Conservation (phyloP, 2,797 vertebrate species). For the Apogon hyalosoma region DNA sequence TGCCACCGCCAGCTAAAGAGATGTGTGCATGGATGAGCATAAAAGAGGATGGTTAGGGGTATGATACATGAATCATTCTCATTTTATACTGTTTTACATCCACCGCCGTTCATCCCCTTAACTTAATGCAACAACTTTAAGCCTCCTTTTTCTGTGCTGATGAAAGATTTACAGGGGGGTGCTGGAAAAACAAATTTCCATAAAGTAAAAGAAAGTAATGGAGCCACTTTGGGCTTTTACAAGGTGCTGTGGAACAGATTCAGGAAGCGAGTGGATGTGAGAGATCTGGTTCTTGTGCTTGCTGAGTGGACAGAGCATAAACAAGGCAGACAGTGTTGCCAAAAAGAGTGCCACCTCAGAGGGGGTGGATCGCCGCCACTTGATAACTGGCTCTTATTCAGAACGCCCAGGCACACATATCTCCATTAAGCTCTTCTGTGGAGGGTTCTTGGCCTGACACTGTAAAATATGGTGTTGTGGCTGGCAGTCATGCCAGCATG, state of each 20-base stretch:
- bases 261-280: slow-evolving; percentile 16
- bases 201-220: neutral
- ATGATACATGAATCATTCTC: slow-evolving; percentile 24
- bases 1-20: slow-evolving; percentile 9
- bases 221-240: too few species aligned
- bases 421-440: neutral
- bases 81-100: neutral
- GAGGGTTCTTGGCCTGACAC: slow-evolving; percentile 20
- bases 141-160: too few species aligned
- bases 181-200: neutral
- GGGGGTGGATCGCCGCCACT: slow-evolving; percentile 5
- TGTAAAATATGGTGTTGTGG: slow-evolving; percentile 43
- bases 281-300: slow-evolving; percentile 20
- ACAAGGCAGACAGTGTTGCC: slow-evolving; percentile 23
- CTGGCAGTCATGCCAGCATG: slow-evolving; percentile 17
- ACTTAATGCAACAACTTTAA: neutral
- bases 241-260: neutral
- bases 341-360: slow-evolving; percentile 13
- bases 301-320: slow-evolving; percentile 20
- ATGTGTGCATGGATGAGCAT: neutral
- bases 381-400: slow-evolving; percentile 16
- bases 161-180: neutral
- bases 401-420: slow-evolving; percentile 10
- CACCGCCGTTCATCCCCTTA: neutral
- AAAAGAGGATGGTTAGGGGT: neutral